phyloP scores from a whole-genome alignment of 2,113 vertebrate genomes.

The Amazona vittata region DNA sequence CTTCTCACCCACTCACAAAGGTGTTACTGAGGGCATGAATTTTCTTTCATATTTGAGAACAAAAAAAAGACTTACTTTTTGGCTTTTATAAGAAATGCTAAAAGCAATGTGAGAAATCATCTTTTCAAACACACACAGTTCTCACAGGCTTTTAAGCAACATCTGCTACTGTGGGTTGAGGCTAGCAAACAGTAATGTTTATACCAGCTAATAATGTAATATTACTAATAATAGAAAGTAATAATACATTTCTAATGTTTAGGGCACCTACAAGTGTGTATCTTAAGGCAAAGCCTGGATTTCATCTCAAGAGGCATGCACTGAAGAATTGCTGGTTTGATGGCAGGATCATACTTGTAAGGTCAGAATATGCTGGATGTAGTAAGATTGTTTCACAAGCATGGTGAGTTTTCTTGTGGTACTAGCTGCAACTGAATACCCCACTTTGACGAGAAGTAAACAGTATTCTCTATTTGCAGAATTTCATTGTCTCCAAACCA shows the following conservation, averaged over 20 bases:
- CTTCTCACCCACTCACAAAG: slow-evolving; percentile 23
- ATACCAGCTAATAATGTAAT: background rate
- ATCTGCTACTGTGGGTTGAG: background rate
- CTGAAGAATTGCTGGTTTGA: background rate
- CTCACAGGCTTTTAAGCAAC: background rate
- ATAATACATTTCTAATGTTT: background rate
- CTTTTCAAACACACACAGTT: background rate
- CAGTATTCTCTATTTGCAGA: slow-evolving; percentile 10
- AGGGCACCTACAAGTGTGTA: background rate
- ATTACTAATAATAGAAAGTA: background rate
- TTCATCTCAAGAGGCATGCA: background rate
- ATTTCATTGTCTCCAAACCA: slow-evolving; percentile 27
- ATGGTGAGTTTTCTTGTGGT: background rate
- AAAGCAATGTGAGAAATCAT: background rate
- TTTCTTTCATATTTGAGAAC: slow-evolving; percentile 38
- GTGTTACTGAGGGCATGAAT: slow-evolving; percentile 37
- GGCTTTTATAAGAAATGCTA: background rate
- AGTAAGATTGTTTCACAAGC: background rate
- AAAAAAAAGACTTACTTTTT: slow-evolving; percentile 25
- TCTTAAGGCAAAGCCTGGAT: background rate
- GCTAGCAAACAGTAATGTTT: background rate
- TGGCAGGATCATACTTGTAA: background rate
- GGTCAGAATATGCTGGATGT: background rate
- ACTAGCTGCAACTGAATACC: background rate
- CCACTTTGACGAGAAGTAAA: background rate